phyloP scores from a whole-genome alignment of 2,888 invertebrate species.

The Drosophila histrio region DNA sequence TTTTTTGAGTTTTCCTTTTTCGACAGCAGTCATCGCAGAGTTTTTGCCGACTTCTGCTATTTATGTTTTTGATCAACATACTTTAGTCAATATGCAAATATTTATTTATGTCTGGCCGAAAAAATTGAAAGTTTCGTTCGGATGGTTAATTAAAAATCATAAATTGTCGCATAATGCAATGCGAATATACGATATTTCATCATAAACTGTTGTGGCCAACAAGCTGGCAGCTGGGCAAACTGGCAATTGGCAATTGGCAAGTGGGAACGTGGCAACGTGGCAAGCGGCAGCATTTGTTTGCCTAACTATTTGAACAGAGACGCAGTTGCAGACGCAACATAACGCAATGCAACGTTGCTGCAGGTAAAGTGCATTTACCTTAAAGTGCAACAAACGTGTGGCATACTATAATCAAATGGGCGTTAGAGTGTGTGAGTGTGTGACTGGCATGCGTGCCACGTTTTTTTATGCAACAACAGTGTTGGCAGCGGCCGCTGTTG shows the following conservation, averaged over 20 bases:
- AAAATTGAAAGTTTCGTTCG: slow-evolving; percentile 55
- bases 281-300: slow-evolving; percentile 24
- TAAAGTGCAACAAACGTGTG: slow-evolving; percentile 60
- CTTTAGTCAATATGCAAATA: slow-evolving; percentile 70
- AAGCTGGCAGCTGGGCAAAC: slow-evolving; percentile 5
- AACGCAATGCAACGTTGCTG: slow-evolving; percentile 21
- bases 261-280: not conserved
- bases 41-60: not conserved
- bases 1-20: slow-evolving; percentile 8
- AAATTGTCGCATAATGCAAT: slow-evolving; percentile 70
- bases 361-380: slow-evolving; percentile 78
- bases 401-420: slow-evolving; percentile 49
- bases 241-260: not conserved
- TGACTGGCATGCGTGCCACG: slow-evolving; percentile 70
- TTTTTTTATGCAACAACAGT: slow-evolving; percentile 72
- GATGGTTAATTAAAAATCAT: slow-evolving; percentile 71
- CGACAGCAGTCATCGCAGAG: not conserved
- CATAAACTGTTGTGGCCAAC: slow-evolving; percentile 19
- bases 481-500: not conserved
- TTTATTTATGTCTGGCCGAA: slow-evolving; percentile 13
- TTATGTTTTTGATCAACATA: not conserved
- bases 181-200: slow-evolving; percentile 53
- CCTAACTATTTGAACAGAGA: slow-evolving; percentile 40
- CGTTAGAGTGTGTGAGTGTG: slow-evolving; percentile 34
- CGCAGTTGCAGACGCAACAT: not conserved